Evolutionary conservation across 2,888 invertebrate species (phyloP), one percentile per base, ranked within the genome.

Genomic region (Lepas anatifera): DNA sequence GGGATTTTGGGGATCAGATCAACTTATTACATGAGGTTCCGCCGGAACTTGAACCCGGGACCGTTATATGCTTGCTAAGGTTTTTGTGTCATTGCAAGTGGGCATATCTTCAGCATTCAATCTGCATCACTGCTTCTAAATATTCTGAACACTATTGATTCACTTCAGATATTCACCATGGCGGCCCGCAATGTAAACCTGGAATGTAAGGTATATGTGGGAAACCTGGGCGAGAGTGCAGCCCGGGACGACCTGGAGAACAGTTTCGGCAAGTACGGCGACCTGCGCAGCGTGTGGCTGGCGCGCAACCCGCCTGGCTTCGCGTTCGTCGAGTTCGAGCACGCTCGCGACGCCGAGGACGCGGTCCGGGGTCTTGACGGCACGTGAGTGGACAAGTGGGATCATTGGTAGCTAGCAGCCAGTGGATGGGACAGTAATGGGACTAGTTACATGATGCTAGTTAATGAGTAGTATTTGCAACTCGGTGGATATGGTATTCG

Each of bases 271-370:
- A 90, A 92, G 80, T 95, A 91, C 80, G 95, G 95, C 13, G 90
- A 89, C 63, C 84, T 95, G 74, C 85, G 90, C 76, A 95, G 93
- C 81, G 93, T 95, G 68, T 95, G 95, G 95, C 93, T 95, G 69
- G 95, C 95, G 0, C 84, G 94, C 77, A 93, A 95, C 78, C 95
- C 94, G 63, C 93, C 94, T 8, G 95, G 92, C 27, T 92, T 93
- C 81, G 92, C 92, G 0, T 93, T 93, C 80, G 90, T 92, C 6
- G 92, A 93, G 80, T 93, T 86, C 79, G 92, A 93, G 81, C 93
- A 95, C 77, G 86, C 89, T n/a, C 82, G 93, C 73, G 94, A 94
- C 79, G 92, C 93, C n/a, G 90, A 92, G 80, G 92, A 93, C 80
- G 87, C 92, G 39, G 89, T 90, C 22, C 82, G 90, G 77, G 90